Evolutionary conservation across 2,797 vertebrate species (phyloP).

Genomic region (Rhinatrema bivittatum): DNA sequence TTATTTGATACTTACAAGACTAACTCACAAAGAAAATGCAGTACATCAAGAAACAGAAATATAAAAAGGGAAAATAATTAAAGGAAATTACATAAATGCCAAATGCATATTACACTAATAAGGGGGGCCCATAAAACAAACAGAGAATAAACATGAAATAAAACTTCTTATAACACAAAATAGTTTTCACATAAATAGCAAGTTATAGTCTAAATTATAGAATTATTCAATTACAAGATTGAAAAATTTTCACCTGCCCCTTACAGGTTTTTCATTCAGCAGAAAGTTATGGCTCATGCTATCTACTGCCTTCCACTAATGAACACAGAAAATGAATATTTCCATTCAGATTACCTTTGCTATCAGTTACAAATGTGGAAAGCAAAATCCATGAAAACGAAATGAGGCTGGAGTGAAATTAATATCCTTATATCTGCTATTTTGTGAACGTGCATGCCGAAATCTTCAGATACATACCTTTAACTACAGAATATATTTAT

Average conservation of each 20-base stretch:
- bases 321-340: constrained; percentile 1
- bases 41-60: too few species aligned
- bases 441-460: constrained; percentile 21
- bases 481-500: constrained; percentile 27
- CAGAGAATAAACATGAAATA: too few species aligned
- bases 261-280: neutral
- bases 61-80: too few species aligned
- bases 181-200: too few species aligned
- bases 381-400: constrained; percentile 11
- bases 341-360: neutral
- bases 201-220: too few species aligned
- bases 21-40: too few species aligned
- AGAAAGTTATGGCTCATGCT: accelerated
- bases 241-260: neutral
- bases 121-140: too few species aligned
- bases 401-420: constrained; percentile 13
- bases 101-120: too few species aligned
- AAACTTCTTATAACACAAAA: too few species aligned
- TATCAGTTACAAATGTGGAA: constrained; percentile 9
- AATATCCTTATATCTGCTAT: constrained; percentile 17
- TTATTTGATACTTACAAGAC: too few species aligned
- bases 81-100: too few species aligned
- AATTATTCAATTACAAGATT: too few species aligned
- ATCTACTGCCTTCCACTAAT: neutral
- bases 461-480: constrained; percentile 19